These are phyloP conservation scores for Mellilla xanthometata DNA, from an alignment of 2,888 invertebrate genomes.

Conservation along the genomic window DNA sequence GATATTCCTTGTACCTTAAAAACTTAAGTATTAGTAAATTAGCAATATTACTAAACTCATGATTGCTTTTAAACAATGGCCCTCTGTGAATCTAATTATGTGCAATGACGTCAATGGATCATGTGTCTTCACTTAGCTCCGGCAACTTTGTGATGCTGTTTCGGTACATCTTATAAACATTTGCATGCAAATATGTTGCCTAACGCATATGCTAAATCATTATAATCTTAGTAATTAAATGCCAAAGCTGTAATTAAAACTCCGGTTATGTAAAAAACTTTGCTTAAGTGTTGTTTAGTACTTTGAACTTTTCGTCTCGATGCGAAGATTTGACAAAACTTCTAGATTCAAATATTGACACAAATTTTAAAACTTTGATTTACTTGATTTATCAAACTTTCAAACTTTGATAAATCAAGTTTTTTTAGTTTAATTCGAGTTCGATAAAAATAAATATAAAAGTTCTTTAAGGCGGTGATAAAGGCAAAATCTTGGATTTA, in stretches of 20 bases:
- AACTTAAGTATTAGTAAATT: neutral
- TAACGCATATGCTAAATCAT: conserved; percentile 1
- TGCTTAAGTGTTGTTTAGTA: neutral
- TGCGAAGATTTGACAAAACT: too few relatives aligned
- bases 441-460: too few relatives aligned
- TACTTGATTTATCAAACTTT: too few relatives aligned
- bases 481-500: too few relatives aligned
- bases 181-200: conserved; percentile 10
- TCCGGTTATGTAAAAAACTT: conserved; percentile 5
- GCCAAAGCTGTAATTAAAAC: conserved; percentile 12
- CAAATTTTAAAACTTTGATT: too few relatives aligned
- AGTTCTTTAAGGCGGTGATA: too few relatives aligned
- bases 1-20: too few relatives aligned
- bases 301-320: neutral
- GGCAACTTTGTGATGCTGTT: conserved; percentile 22
- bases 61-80: conserved; percentile 36
- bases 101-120: conserved; percentile 48
- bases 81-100: conserved; percentile 43
- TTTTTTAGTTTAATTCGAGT: too few relatives aligned
- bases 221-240: conserved; percentile 6
- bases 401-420: too few relatives aligned
- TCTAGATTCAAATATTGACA: too few relatives aligned
- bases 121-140: conserved; percentile 33
- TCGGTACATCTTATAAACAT: conserved; percentile 9
- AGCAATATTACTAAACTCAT: too few relatives aligned